Conservation (phyloP, 2,113 vertebrate species). For the Neoarius graeffei region DNA sequence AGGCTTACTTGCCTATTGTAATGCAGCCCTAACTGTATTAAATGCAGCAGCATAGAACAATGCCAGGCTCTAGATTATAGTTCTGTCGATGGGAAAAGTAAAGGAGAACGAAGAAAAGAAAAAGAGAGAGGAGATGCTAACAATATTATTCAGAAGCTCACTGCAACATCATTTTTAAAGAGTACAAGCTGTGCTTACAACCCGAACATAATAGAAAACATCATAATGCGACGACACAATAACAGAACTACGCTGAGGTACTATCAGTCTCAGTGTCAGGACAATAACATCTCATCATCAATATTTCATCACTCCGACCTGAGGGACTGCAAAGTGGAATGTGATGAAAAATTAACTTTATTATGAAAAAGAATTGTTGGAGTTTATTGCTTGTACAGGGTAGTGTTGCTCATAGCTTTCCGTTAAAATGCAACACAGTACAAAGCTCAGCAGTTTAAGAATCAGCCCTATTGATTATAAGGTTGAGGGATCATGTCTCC, state of each 20-base stretch:
- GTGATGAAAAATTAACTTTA: slow-evolving; percentile 69
- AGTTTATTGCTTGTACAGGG: slow-evolving; percentile 30
- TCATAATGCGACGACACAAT: slow-evolving; percentile 34
- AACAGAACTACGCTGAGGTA: slow-evolving; percentile 55
- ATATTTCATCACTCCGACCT: slow-evolving; percentile 69
- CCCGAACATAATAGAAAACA: slow-evolving; percentile 34
- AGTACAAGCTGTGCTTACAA: slow-evolving; percentile 29
- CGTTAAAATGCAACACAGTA: not conserved
- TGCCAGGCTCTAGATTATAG: slow-evolving; percentile 1
- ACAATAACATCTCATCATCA: slow-evolving; percentile 65
- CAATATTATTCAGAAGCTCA: slow-evolving; percentile 4
- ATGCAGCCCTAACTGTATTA: slow-evolving; percentile 19
- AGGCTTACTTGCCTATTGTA: slow-evolving; percentile 16
- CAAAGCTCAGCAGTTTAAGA: not conserved
- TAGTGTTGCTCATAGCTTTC: not conserved
- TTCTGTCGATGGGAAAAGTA: not conserved
- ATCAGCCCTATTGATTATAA: not conserved
- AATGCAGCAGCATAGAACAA: not conserved
- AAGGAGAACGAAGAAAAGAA: not conserved
- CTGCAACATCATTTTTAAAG: slow-evolving; percentile 10
- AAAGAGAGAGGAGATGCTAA: not conserved
- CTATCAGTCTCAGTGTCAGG: slow-evolving; percentile 52
- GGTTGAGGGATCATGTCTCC: not conserved
- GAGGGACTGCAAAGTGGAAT: slow-evolving; percentile 64
- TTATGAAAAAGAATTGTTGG: slow-evolving; percentile 63